Evolutionary conservation across 1,140 invertebrate species (phyloP), one percentile per base, ranked within the genome.

Genomic region (Drosophila teissieri): DNA sequence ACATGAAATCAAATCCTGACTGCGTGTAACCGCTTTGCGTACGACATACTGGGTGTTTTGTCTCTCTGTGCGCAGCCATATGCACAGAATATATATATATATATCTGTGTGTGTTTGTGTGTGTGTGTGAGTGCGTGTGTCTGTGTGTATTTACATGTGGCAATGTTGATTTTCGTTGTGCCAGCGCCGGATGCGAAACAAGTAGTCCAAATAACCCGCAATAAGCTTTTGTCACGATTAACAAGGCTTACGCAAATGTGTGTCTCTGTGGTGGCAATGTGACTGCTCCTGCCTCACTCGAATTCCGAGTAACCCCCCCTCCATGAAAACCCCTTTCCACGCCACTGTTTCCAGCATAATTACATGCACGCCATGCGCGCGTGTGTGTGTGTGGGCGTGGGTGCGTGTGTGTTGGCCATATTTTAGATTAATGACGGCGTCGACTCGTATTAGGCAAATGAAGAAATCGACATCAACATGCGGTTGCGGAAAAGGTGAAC

Each of bases 171-270:
- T 88, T 81, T 85, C 78, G 78, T 82, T 78, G 64, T 80, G 83
- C 73, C 77, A 76, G 72, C 79, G 76, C 75, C 83, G 83, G 75
- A 88, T 89, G 83, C 80, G 83, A 86, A 86, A 86, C 83, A 86
- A 86, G 83, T 86, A 88, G 83, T 88, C 83, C 79, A 86, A 86
- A 86, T 86, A 86, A 86, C 84, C 83, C 83, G 83, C 83, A 86
- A 86, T 86, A 86, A 86, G 83, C 83, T 86, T 86, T 86, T 86
- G 83, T 86, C 83, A 86, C 83, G 83, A 86, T 86, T 86, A 86
- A 86, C 83, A 86, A 83, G 83, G 83, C 84, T 86, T 86, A 88
- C 83, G 75, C 83, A 88, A 77, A 86, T 83, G 68, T 65, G 60
- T 52, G 62, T 67, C 54, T 72, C 57, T 61, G 46, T 58, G 57